These are phyloP conservation scores for Campoletis sonorensis DNA, from an alignment of 1,140 invertebrate species.

Conservation along the genomic window DNA sequence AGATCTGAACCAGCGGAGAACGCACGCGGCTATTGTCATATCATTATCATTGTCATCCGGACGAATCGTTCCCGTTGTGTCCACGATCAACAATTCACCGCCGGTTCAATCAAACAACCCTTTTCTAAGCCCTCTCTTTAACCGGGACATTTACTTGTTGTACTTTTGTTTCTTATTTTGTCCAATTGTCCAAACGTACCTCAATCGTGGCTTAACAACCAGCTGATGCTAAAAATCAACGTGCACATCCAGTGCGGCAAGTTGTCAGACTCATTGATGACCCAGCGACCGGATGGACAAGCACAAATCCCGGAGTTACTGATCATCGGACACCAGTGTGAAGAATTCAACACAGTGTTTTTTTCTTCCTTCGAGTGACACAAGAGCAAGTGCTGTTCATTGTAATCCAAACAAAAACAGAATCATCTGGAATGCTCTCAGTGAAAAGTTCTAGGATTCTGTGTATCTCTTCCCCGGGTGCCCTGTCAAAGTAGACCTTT, in stretches of 20 bases:
- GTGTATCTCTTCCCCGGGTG: too few relatives aligned
- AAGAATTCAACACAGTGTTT: not conserved
- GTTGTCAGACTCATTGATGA: too few relatives aligned
- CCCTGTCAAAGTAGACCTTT: too few relatives aligned
- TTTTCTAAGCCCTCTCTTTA: not conserved
- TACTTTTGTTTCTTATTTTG: not conserved
- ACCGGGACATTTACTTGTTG: not conserved
- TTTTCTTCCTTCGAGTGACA: not conserved
- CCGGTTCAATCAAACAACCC: not conserved
- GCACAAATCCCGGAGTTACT: not conserved
- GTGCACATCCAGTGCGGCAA: too few relatives aligned
- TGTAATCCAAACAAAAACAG: not conserved
- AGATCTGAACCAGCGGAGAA: slow-evolving; percentile 76
- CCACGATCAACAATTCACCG: not conserved
- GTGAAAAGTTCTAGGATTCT: too few relatives aligned
- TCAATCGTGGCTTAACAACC: too few relatives aligned
- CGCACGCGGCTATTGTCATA: slow-evolving; percentile 76
- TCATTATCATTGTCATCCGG: slow-evolving; percentile 73
- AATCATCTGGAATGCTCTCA: too few relatives aligned
- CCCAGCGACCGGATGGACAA: too few relatives aligned
- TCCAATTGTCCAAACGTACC: too few relatives aligned
- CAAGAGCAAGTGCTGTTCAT: slow-evolving; percentile 4
- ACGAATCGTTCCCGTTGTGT: slow-evolving; percentile 51
- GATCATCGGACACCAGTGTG: not conserved
- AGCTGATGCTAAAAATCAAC: too few relatives aligned